Percentiles rank a stretch among this genome's conserved stretches.
Evolutionary conservation across 1,140 invertebrate genomes (phyloP).

Genomic region (Apis laboriosa): DNA sequence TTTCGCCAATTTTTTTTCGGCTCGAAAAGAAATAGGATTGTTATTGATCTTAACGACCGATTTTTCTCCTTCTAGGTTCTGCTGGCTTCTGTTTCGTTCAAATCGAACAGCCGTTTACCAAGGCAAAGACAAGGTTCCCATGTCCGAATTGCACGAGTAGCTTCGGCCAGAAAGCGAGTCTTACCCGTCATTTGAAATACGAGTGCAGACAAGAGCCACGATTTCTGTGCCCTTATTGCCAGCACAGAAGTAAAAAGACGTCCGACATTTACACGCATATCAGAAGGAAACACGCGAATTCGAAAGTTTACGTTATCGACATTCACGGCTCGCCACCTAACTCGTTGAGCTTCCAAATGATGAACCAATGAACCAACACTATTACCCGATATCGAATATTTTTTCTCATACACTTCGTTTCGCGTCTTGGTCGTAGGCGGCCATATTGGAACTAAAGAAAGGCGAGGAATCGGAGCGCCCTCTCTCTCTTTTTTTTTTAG

Average conservation of each 20-base stretch:
- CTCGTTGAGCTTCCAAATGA: background rate
- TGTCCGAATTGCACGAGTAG: background rate
- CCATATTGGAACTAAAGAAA: no score
- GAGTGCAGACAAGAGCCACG: slow-evolving; percentile 9
- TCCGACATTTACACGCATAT: slow-evolving; percentile 71
- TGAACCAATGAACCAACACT: background rate
- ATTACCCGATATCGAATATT: no score
- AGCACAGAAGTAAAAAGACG: slow-evolving; percentile 8
- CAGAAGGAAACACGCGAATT: slow-evolving; percentile 42
- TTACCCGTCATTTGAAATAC: slow-evolving; percentile 9
- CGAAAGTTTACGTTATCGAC: slow-evolving; percentile 36
- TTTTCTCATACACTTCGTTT: no score
- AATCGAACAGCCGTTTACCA: background rate
- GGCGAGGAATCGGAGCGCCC: no score
- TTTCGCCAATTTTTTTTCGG: no score
- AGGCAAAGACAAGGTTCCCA: background rate
- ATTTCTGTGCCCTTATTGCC: slow-evolving; percentile 8
- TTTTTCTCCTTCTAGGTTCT: background rate
- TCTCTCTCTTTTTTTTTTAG: no score
- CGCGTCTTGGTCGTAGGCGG: no score
- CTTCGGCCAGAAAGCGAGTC: background rate
- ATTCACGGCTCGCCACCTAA: background rate
- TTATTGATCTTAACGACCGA: background rate
- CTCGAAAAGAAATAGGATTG: no score
- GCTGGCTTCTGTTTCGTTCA: background rate